These are phyloP conservation scores for Pocillopora verrucosa DNA, from an alignment of 64 coral and sea anemone species.

Conservation along the genomic window DNA sequence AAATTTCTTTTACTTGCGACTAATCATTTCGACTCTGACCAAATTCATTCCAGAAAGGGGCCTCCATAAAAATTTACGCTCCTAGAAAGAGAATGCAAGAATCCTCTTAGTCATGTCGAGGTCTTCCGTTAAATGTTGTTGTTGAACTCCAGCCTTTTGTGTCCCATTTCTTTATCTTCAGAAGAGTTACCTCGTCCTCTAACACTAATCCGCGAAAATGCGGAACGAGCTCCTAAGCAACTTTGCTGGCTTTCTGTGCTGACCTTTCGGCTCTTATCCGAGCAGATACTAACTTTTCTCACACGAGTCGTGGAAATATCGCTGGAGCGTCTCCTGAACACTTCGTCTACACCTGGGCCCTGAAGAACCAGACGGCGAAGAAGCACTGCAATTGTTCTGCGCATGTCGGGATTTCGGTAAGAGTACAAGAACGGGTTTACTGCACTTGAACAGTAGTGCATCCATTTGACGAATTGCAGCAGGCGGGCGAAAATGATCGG, in stretches of 20 bases:
- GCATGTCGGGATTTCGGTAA: constrained; percentile 41
- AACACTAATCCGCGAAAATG: neutral
- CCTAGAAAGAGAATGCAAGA: too few relatives aligned
- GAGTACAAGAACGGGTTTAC: constrained; percentile 60
- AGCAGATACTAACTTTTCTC: neutral
- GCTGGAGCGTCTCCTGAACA: neutral
- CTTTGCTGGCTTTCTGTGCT: constrained; percentile 26
- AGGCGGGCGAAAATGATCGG: constrained; percentile 4
- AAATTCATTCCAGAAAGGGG: too few relatives aligned
- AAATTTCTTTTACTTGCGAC: too few relatives aligned
- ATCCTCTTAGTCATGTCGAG: neutral
- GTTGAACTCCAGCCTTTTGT: neutral
- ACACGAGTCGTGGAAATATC: neutral
- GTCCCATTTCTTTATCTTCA: neutral
- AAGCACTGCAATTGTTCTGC: constrained; percentile 39
- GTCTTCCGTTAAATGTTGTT: too few relatives aligned
- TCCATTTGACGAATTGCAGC: constrained; percentile 65
- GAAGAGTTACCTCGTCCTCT: neutral
- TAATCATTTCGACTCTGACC: too few relatives aligned
- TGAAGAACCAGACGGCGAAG: neutral
- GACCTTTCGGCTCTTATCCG: neutral
- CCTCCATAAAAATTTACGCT: too few relatives aligned
- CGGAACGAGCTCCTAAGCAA: neutral
- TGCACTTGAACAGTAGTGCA: constrained; percentile 73
- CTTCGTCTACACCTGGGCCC: constrained; percentile 3